phyloP scores from a whole-genome alignment of 2,113 vertebrate species.

The Scartelaos histophorus region DNA sequence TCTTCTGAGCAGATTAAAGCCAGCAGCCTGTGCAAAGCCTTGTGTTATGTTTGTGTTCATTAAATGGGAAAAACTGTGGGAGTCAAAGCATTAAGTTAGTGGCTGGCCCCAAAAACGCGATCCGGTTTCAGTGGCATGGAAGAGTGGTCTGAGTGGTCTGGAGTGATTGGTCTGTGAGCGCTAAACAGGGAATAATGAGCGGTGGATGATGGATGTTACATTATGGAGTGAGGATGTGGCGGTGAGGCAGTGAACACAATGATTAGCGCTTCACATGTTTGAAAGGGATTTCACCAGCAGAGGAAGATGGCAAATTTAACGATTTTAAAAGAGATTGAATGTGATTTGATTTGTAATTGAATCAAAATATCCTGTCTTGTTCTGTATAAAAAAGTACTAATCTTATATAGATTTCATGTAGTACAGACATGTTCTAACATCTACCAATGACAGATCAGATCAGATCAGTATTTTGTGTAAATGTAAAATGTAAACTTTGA shows the following conservation, averaged over 20 bases:
- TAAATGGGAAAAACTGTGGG: constrained; percentile 53
- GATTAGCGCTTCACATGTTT: constrained; percentile 18
- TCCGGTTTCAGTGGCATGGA: constrained; percentile 43
- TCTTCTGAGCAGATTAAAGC: constrained; percentile 27
- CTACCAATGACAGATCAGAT: too few relatives aligned
- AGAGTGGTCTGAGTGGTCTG: too few relatives aligned
- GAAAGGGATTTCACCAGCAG: neutral
- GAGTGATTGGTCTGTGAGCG: constrained; percentile 27
- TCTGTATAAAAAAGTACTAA: too few relatives aligned
- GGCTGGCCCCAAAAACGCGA: neutral
- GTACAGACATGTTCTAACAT: too few relatives aligned
- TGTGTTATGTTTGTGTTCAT: constrained; percentile 41
- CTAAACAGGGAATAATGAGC: constrained; percentile 50
- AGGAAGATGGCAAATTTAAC: neutral
- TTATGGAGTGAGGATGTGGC: constrained; percentile 16
- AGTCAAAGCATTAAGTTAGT: constrained; percentile 19
- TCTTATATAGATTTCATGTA: too few relatives aligned
- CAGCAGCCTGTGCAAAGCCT: constrained; percentile 8
- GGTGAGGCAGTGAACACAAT: neutral
- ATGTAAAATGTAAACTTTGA: too few relatives aligned
- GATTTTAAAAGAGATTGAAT: neutral
- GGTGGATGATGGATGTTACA: constrained; percentile 16
- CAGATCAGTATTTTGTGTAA: too few relatives aligned
- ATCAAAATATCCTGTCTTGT: too few relatives aligned
- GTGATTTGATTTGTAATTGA: too few relatives aligned